Base-by-base conservation (phyloP, 2,797 vertebrate species). In the Brotogeris chrysoptera region DNA sequence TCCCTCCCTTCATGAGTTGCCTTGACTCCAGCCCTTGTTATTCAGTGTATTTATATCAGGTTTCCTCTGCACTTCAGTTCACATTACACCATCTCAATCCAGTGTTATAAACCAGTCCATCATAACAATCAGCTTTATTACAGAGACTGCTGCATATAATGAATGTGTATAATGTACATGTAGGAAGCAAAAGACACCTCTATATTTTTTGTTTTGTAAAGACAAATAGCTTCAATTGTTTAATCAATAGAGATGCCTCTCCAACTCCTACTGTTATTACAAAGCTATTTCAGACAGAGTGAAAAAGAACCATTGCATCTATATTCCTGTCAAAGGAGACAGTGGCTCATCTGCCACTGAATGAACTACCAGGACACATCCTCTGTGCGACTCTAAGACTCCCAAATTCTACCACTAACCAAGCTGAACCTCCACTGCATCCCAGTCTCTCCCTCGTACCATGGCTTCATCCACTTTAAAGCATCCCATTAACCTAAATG, bases 201-300 rank as follows among this genome's bases (percentile, higher is more conserved):
- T 84, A 36, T 95, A 90, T 95, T 98, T 98, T 97, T 88, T 76
- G 76, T 80, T 97, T 93, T 92, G 92, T 95, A 96, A 97, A 98
- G 97, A 98, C 95, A 98, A 97, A 98, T 97, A 34, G 60, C 93
- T 96, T 96, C 97, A n/a, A 97, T 98, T 97, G 97, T 94, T 97
- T 98, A 97, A 98, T 98, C 98, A 98, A 98, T 98, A 98, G 97
- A 97, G 98, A 97, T 97, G 97, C 96, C 97, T 97, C 95, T 98
- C 94, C 34, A 50, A 93, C 96, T 97, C 97, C 96, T 96, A 70
- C 95, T 95, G 96, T 96, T 97, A 97, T 97, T 97, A 96, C 93
- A 94, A 82, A 98, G 97, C 97, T 93, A 94, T 97, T 97, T 96
- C 96, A 97, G 97, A 89, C 87, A 61, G 97, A 97, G 93, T 68